phyloP scores from a whole-genome alignment of 2,113 vertebrate genomes.

The Bolborhynchus lineola region DNA sequence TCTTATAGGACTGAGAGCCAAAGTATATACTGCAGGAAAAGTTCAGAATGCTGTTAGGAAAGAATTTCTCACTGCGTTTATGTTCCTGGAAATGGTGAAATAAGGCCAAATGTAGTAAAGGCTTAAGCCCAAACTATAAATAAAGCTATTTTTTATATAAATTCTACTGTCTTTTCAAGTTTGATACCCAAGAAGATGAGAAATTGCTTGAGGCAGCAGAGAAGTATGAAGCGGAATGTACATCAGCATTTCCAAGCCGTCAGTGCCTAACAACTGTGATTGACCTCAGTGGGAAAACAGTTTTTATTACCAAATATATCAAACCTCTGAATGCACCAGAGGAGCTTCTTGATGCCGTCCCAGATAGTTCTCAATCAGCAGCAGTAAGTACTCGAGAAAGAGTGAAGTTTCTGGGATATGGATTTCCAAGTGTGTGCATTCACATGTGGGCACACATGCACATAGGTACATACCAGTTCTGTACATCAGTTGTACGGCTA shows the following conservation, averaged over 20 bases:
- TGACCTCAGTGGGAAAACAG: slow-evolving; percentile 88
- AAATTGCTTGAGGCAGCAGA: slow-evolving; percentile 86
- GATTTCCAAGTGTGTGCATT: neutral
- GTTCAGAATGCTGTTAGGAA: neutral
- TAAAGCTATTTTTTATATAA: neutral
- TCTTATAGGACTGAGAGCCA: neutral
- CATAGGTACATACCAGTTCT: neutral
- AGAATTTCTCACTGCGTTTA: neutral
- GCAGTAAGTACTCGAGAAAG: slow-evolving; percentile 73
- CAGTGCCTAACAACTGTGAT: slow-evolving; percentile 87
- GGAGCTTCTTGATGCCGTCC: slow-evolving; percentile 81
- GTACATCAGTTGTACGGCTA: neutral
- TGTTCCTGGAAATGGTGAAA: neutral
- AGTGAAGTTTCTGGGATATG: neutral
- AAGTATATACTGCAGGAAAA: neutral
- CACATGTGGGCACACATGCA: neutral
- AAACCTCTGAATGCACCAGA: slow-evolving; percentile 86
- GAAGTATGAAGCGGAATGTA: slow-evolving; percentile 84
- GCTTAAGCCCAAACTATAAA: neutral
- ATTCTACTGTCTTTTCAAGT: slow-evolving; percentile 73
- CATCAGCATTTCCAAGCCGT: slow-evolving; percentile 78
- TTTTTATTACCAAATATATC: slow-evolving; percentile 91
- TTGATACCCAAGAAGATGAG: slow-evolving; percentile 92
- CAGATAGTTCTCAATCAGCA: slow-evolving; percentile 76
- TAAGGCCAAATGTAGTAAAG: neutral